Percentiles rank a stretch among this genome's conserved stretches.
Evolutionary conservation across 1,140 invertebrate species (phyloP).

Genomic region (Atta texana): DNA sequence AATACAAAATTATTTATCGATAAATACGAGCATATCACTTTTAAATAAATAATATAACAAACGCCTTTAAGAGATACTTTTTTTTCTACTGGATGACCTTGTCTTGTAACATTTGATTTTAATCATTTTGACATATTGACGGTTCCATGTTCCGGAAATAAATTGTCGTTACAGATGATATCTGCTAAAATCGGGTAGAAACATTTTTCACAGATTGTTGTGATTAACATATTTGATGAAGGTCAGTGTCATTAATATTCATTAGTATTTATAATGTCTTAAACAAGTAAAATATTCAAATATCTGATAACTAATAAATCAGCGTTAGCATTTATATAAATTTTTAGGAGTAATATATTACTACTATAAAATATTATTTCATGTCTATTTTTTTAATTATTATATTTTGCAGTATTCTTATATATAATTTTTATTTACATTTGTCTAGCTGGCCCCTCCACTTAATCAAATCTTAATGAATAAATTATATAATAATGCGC

Average conservation of each 20-base stretch:
- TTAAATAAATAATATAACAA: conserved; percentile 33
- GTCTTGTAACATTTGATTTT: conserved; percentile 38
- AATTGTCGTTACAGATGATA: conserved; percentile 49
- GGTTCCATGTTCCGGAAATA: conserved; percentile 19
- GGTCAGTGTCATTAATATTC: neutral
- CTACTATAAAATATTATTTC: neutral
- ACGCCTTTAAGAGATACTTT: neutral
- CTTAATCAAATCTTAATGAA: too few species aligned
- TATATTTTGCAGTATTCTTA: neutral
- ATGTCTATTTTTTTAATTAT: neutral
- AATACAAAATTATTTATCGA: neutral
- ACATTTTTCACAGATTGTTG: conserved; percentile 31
- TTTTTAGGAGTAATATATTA: neutral
- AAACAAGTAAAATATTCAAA: neutral
- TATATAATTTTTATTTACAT: neutral
- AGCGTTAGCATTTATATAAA: neutral
- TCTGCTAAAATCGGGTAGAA: conserved; percentile 30
- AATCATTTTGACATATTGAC: conserved; percentile 54
- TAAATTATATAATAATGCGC: too few species aligned
- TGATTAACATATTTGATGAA: neutral
- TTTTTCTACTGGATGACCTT: neutral
- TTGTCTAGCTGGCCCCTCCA: too few species aligned
- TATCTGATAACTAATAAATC: neutral
- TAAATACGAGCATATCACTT: neutral
- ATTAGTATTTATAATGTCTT: neutral